Percentiles rank a stretch among this genome's conserved stretches.
Evolutionary conservation across 2,113 vertebrate species (phyloP).

Genomic region (Brachionichthys hirsutus): DNA sequence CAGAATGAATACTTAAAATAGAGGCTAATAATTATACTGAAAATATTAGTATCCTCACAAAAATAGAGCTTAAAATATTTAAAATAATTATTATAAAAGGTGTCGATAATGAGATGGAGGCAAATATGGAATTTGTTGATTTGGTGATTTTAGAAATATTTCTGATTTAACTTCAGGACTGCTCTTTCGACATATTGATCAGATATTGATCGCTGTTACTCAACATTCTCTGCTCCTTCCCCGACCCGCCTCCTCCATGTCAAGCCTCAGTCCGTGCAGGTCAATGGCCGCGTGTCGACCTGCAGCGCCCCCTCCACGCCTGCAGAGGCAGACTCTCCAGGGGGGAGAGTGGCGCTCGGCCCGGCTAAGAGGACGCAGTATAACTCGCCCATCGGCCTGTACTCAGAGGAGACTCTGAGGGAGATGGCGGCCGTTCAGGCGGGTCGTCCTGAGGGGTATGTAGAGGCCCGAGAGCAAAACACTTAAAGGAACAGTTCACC

Average conservation of each 20-base stretch:
- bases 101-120: too few relatives aligned
- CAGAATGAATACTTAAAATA: too few relatives aligned
- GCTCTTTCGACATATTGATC: neutral
- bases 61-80: too few relatives aligned
- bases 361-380: conserved; percentile 83
- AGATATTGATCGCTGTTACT: conserved; percentile 19
- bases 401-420: conserved; percentile 91
- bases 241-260: conserved; percentile 16
- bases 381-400: conserved; percentile 95
- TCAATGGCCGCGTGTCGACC: conserved; percentile 70
- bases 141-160: too few relatives aligned
- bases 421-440: conserved; percentile 90
- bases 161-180: too few relatives aligned
- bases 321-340: conserved; percentile 63
- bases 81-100: too few relatives aligned
- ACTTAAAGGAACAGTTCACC: too few relatives aligned
- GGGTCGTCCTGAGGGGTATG: conserved; percentile 86
- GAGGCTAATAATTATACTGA: too few relatives aligned
- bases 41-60: too few relatives aligned
- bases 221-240: conserved; percentile 26
- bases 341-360: conserved; percentile 64
- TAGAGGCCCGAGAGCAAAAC: conserved; percentile 55
- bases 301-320: conserved; percentile 53
- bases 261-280: conserved; percentile 63
- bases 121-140: too few relatives aligned